Conservation (phyloP, 2,797 vertebrate species). For the Epinephelus coioides region DNA sequence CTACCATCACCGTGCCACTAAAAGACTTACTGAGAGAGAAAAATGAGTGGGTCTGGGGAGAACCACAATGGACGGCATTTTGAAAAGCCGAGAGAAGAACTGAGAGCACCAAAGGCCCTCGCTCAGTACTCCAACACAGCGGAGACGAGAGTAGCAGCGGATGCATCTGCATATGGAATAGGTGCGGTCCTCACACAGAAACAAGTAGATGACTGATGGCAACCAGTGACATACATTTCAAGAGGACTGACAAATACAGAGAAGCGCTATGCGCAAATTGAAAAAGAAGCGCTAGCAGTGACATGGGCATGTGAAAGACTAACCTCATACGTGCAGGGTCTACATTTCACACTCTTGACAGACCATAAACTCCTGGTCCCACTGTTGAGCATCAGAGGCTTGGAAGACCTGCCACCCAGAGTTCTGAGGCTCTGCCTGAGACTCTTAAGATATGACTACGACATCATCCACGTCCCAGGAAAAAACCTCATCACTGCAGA, state of each 20-base stretch:
- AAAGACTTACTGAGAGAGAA: too few species aligned
- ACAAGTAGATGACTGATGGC: not conserved
- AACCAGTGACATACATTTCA: not conserved
- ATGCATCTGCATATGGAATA: not conserved
- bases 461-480: not conserved
- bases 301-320: not conserved
- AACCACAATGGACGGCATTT: too few species aligned
- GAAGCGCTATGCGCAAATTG: not conserved
- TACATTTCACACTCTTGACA: conserved; percentile 1
- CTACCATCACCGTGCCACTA: too few species aligned
- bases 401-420: not conserved
- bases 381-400: conserved; percentile 23
- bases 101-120: too few species aligned
- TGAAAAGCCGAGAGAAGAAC: too few species aligned
- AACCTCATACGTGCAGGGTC: not conserved
- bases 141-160: not conserved
- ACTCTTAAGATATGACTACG: not conserved
- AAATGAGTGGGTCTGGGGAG: too few species aligned
- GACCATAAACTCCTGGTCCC: conserved; percentile 22
- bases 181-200: not conserved
- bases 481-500: not conserved
- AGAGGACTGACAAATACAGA: not conserved
- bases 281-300: not conserved
- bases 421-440: conserved; percentile 31
- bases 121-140: not conserved